These are phyloP conservation scores for Phenganax marumi DNA, from an alignment of 92 coral and sea anemone genomes.

Conservation along the genomic window DNA sequence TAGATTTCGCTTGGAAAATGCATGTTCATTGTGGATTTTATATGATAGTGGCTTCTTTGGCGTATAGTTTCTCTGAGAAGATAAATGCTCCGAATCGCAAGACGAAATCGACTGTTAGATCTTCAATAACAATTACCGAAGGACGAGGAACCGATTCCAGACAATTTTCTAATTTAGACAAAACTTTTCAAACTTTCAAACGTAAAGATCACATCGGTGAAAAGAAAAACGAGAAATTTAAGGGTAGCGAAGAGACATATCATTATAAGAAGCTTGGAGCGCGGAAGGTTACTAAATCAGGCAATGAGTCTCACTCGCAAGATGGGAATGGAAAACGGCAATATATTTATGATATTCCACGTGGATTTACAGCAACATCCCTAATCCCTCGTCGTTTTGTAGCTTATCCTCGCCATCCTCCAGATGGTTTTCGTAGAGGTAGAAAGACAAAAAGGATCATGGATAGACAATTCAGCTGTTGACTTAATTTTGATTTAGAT, in stretches of 20 bases:
- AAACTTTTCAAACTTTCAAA: slow-evolving; percentile 9
- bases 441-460: background rate
- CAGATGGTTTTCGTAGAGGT: slow-evolving; percentile 22
- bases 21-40: background rate
- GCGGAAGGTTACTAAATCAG: background rate
- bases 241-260: background rate
- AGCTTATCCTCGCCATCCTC: slow-evolving; percentile 7
- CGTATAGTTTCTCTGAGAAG: background rate
- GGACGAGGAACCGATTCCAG: background rate
- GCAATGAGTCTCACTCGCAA: background rate
- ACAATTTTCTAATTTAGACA: background rate
- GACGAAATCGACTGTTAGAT: background rate
- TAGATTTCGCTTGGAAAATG: background rate
- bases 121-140: background rate
- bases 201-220: slow-evolving; percentile 1
- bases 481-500: too few relatives aligned
- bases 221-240: background rate
- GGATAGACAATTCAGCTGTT: background rate
- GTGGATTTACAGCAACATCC: background rate
- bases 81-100: background rate
- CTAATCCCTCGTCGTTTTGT: slow-evolving; percentile 19
- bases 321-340: slow-evolving; percentile 25
- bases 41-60: background rate
- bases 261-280: background rate
- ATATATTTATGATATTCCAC: slow-evolving; percentile 14